Evolutionary conservation across 1,140 invertebrate genomes (phyloP), one percentile per base, ranked within the genome.

Genomic region (Wiebesia pumilae): DNA sequence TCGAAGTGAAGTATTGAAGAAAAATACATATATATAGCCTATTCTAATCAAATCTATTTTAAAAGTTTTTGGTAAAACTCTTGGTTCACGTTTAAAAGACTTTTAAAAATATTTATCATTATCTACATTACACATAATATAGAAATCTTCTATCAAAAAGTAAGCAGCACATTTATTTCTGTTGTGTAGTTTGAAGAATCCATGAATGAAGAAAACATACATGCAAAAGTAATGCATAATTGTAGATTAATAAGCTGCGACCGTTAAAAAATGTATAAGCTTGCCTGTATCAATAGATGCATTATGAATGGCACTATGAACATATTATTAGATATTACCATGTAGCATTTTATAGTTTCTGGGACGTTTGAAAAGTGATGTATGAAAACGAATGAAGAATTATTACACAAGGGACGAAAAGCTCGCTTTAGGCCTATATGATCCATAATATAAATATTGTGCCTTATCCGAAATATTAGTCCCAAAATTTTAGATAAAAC

Each of bases 391-490:
- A 62, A 73, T 10, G 21, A 83, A 14, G 21, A 77, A 83, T 33
- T n/a, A n/a, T n/a, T n/a, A 77, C 40, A 78, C 14, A 85, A 58
- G 47, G 78, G 51, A 85, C 47, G 51, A 43, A 67, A 38, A 62
- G 19, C 62, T 81, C 51, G 65, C 35, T 86, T 86, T 62, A 81
- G 78, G 78, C 79, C 69, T 86, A 75, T 43, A 75, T 81, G 62
- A 81, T 75, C 38, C 69, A 19, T 81, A 81, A 81, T 35, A 71
- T 81, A 30, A 75, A 86, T 81, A 85, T 86, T 51, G 84, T 86
- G 78, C 84, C 84, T 86, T 86, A 86, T 81, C 79, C 38, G 19
- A 80, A 81, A 62, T 58, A 43, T 84, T 79, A 79, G 62, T 79
- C 77, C 33, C 75, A n/a, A 67, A 80, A 71, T 73, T 54, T 77